These are phyloP conservation scores for Mobula birostris DNA, from an alignment of 2,113 vertebrate species.

Conservation along the genomic window DNA sequence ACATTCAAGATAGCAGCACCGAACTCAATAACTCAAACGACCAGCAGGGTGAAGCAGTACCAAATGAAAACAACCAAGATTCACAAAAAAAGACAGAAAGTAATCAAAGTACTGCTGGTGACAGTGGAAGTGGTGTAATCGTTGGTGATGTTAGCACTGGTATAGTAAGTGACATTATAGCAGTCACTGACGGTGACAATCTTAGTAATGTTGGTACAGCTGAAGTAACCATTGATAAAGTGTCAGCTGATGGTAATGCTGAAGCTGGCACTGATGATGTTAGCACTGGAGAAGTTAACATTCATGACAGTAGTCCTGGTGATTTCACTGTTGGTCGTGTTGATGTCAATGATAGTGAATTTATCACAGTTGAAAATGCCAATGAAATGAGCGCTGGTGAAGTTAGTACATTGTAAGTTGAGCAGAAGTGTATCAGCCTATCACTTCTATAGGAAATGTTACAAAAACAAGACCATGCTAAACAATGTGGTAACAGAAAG, in stretches of 20 bases:
- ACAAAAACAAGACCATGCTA: conserved; percentile 46
- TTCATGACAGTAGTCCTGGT: too few relatives aligned
- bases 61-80: conserved; percentile 8
- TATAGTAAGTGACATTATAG: background rate
- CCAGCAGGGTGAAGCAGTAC: conserved; percentile 40
- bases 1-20: conserved; percentile 55
- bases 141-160: background rate
- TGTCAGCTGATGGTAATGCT: background rate
- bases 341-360: too few relatives aligned
- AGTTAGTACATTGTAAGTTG: background rate
- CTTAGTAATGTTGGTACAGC: background rate
- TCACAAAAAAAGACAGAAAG: background rate
- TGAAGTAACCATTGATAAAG: background rate
- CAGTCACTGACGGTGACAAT: background rate
- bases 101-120: background rate
- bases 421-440: background rate
- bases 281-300: too few relatives aligned
- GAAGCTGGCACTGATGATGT: too few relatives aligned
- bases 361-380: too few relatives aligned
- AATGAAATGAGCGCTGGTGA: conserved; percentile 31
- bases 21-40: conserved; percentile 44
- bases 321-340: too few relatives aligned
- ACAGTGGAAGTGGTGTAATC: background rate
- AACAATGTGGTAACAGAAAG: conserved; percentile 39
- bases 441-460: conserved; percentile 39